A percentile compares a stretch with the other conserved stretches of the same genome.
These are phyloP conservation scores for Orchesella cincta DNA, from an alignment of 1,140 invertebrate genomes.

Conservation along the genomic window DNA sequence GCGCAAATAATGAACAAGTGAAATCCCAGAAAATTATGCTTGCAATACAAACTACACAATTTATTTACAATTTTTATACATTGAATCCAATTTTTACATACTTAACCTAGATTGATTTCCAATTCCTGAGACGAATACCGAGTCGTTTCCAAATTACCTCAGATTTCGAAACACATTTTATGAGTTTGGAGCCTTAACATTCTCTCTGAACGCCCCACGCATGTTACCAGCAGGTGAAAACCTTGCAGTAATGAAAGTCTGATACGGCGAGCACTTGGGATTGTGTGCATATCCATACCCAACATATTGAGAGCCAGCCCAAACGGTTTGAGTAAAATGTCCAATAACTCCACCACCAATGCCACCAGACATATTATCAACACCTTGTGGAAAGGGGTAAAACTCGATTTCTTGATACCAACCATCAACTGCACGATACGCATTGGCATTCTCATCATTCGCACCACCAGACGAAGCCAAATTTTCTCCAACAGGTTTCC, in stretches of 20 bases:
- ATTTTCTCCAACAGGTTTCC: background rate
- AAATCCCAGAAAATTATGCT: too few relatives aligned
- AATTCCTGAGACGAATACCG: too few relatives aligned
- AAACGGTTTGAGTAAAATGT: slow-evolving; percentile 16
- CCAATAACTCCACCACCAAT: background rate
- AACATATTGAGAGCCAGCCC: background rate
- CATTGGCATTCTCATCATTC: too few relatives aligned
- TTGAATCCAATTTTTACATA: too few relatives aligned
- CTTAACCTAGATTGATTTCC: too few relatives aligned
- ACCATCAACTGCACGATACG: background rate
- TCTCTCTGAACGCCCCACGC: background rate
- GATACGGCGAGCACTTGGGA: background rate
- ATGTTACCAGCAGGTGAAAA: slow-evolving; percentile 8
- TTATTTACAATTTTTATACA: too few relatives aligned
- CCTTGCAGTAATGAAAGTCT: background rate
- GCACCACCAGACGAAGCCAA: background rate
- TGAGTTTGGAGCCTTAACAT: background rate
- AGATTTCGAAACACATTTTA: too few relatives aligned
- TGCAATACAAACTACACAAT: too few relatives aligned
- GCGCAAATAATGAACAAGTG: too few relatives aligned
- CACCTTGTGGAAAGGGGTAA: background rate
- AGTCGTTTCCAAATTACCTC: too few relatives aligned
- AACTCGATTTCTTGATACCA: slow-evolving; percentile 7
- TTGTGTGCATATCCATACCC: background rate
- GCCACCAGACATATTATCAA: background rate